Evolutionary conservation across 2,113 vertebrate species (phyloP).

Genomic region (Podarcis raffonei): DNA sequence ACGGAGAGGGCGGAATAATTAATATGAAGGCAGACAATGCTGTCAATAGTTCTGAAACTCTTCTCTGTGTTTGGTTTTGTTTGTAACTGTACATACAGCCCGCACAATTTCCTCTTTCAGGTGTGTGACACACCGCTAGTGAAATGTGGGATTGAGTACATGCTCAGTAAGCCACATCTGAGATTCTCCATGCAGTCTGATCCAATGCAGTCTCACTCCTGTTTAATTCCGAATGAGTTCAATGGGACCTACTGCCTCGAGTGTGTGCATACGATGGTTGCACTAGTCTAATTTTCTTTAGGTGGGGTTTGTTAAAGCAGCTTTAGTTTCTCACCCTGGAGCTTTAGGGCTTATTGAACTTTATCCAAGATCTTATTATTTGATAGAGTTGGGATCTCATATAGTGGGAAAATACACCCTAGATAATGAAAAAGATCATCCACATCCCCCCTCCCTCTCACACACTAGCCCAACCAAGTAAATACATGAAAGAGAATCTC

Average conservation of each 20-base stretch:
- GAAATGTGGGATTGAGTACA: not conserved
- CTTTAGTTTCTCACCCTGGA: not conserved
- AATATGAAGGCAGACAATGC: not conserved
- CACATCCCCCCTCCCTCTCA: not conserved
- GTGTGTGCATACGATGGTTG: not conserved
- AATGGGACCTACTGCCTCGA: not conserved
- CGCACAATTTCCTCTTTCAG: not conserved
- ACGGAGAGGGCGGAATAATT: not conserved
- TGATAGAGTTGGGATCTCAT: slow-evolving; percentile 5
- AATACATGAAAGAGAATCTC: not conserved
- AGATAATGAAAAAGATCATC: not conserved
- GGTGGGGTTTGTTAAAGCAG: not conserved
- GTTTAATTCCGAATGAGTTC: not conserved
- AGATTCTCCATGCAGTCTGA: not conserved
- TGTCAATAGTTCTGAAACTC: not conserved
- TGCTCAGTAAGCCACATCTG: no score
- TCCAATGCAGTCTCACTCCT: not conserved
- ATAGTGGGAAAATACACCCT: not conserved
- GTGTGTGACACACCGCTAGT: no score
- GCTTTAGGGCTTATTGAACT: slow-evolving; percentile 8
- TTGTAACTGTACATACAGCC: not conserved
- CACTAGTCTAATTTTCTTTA: not conserved
- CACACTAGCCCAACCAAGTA: not conserved
- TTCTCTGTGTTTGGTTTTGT: not conserved
- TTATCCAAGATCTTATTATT: slow-evolving; percentile 11